phyloP scores from a whole-genome alignment of 2,888 invertebrate genomes.

The Nematopogon swammerdamellus region DNA sequence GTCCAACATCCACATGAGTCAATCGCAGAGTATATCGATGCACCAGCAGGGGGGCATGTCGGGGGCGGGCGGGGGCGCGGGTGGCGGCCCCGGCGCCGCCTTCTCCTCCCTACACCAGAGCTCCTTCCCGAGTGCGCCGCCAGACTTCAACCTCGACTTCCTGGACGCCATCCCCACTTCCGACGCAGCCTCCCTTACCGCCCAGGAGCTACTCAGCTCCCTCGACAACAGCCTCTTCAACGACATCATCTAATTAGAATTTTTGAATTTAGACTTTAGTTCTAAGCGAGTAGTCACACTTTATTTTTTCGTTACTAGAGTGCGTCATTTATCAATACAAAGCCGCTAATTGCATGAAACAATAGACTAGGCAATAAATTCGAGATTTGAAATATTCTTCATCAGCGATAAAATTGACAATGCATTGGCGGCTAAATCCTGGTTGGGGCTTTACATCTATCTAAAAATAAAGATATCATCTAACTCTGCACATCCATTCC shows the following conservation, averaged over 20 bases:
- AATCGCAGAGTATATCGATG: conserved; percentile 63
- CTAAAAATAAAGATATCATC: too few species aligned
- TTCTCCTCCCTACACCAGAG: conserved; percentile 35
- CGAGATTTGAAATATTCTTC: too few species aligned
- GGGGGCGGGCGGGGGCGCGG: conserved; percentile 2
- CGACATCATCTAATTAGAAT: conserved; percentile 54
- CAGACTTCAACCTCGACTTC: conserved; percentile 82
- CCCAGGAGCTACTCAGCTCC: conserved; percentile 79
- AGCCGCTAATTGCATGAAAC: conserved; percentile 2
- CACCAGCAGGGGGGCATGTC: conserved; percentile 17
- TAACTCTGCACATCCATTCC: too few species aligned
- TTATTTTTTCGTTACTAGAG: not conserved
- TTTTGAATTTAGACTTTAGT: not conserved
- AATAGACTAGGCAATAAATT: conserved; percentile 2
- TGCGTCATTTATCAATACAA: not conserved
- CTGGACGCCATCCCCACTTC: conserved; percentile 76
- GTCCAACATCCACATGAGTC: conserved; percentile 68
- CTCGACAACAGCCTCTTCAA: conserved; percentile 74
- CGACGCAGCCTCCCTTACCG: conserved; percentile 73
- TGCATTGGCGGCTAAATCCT: too few species aligned
- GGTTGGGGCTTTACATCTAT: too few species aligned
- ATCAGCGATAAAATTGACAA: too few species aligned
- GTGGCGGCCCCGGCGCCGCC: conserved; percentile 4
- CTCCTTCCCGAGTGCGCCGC: conserved; percentile 46
- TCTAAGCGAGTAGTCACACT: not conserved